Evolutionary conservation across 2,797 vertebrate genomes (phyloP).

Genomic region (Enteromius unitaeniatus): DNA sequence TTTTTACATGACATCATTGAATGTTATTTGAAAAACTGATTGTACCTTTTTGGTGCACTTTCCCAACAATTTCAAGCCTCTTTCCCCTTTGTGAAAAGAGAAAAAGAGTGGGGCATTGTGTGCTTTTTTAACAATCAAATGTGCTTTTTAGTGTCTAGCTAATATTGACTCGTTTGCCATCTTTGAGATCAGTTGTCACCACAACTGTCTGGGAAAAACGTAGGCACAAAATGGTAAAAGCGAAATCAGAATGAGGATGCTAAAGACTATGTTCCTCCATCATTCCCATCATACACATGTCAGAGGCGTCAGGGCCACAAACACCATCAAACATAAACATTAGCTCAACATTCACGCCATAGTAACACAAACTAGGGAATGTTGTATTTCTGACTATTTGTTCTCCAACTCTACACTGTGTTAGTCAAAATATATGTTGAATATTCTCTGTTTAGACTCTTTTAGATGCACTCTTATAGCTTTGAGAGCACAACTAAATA

Average conservation of each 20-base stretch:
- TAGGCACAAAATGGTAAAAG: conserved; percentile 58
- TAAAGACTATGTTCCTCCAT: conserved; percentile 74
- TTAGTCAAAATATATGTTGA: conserved; percentile 62
- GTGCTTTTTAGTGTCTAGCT: conserved; percentile 43
- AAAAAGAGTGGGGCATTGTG: conserved; percentile 32
- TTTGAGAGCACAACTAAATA: conserved; percentile 75
- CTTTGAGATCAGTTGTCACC: conserved; percentile 22
- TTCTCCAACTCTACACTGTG: conserved; percentile 53
- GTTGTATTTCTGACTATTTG: conserved; percentile 52
- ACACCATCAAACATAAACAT: conserved; percentile 52
- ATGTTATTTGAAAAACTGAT: neutral
- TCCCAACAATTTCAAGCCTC: conserved; percentile 26
- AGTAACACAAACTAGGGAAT: conserved; percentile 55
- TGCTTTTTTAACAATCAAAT: conserved; percentile 53
- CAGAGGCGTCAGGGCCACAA: conserved; percentile 56
- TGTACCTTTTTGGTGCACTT: conserved; percentile 20
- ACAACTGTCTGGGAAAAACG: conserved; percentile 40
- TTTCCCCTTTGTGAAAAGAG: conserved; percentile 10
- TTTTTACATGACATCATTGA: conserved; percentile 33
- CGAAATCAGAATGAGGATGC: conserved; percentile 51
- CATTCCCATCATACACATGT: conserved; percentile 80
- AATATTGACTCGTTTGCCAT: conserved; percentile 15
- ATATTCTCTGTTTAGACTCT: conserved; percentile 61
- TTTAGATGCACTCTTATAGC: conserved; percentile 73
- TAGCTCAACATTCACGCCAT: conserved; percentile 46